Percentiles rank a stretch among this genome's conserved stretches.
phyloP scores from a whole-genome alignment of 2,113 vertebrate genomes.

The Grammomys surdaster region DNA sequence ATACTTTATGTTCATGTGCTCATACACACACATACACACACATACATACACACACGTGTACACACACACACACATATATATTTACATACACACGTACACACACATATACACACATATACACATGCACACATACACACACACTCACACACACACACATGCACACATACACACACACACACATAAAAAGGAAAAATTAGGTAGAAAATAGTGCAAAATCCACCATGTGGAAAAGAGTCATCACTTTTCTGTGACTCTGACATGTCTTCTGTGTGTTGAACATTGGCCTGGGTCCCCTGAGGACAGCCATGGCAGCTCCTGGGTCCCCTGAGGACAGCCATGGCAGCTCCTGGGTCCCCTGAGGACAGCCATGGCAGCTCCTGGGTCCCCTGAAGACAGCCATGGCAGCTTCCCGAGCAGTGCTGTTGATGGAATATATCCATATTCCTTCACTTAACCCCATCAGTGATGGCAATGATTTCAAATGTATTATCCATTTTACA shows the following conservation, averaged over 20 bases:
- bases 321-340: accelerated
- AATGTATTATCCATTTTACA: neutral
- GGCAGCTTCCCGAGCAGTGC: accelerated
- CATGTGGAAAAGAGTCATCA: neutral
- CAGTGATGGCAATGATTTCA: neutral
- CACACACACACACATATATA: neutral
- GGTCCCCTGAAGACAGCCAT: accelerated
- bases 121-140: neutral
- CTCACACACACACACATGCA: neutral
- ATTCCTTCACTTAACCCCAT: neutral
- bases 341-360: too few species aligned
- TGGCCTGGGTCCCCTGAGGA: too few species aligned
- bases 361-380: too few species aligned
- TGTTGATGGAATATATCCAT: accelerated
- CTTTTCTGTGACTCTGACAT: neutral
- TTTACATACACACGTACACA: too few species aligned
- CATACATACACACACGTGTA: too few species aligned
- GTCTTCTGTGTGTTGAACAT: neutral
- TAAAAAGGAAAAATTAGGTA: neutral
- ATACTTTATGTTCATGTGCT: too few species aligned
- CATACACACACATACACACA: neutral
- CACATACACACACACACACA: neutral
- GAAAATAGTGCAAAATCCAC: neutral
- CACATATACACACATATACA: too few species aligned
- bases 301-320: too few species aligned